Evolutionary conservation across 92 coral and sea anemone genomes (phyloP), one percentile per base, ranked within the genome.

Genomic region (Nematostella vectensis): DNA sequence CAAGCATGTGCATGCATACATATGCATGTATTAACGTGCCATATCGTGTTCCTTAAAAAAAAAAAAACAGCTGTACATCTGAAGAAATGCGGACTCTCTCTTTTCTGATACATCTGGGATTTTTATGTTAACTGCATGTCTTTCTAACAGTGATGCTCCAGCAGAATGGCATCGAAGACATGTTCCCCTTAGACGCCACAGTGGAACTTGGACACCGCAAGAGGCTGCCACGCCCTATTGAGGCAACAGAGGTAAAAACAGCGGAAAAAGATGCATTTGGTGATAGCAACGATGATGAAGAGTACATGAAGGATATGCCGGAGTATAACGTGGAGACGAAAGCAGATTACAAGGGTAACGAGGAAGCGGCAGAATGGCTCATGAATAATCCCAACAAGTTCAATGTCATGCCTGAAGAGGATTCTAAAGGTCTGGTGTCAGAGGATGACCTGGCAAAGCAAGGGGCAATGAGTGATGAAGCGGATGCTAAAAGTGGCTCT

Each of bases 311-410:
- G 10, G 70, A 63, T 21, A 72, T 79, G 75, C 95, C 95, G 16
- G 95, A 85, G 50, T 85, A 85, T 31, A 63, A 53, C 30, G 29
- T 65, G 44, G 95, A 85, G 64, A 85, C 95, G 10, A 80, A 76
- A 54, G 95, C 88, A 17, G 84, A 85, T 28, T 85, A 58, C 37
- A 47, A 58, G 43, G 80, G 75, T 16, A 85, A 85, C 70, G 74
- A 85, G 58, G 95, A 85, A 47, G 95, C 95, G 3, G 75, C 85
- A 28, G 88, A 85, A 13, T 85, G 95, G 95, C 58, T 85, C 6
- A 71, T 71, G 69, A 82, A 80, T 45, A 57, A 85, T 25, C 95
- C 95, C 3, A 85, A 63, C 29, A 66, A 37, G 27, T 66, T 26
- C 43, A 66, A 66, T 26, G 55, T 66, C 0, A 54, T 66, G 72